Evolutionary conservation across 2,888 invertebrate genomes (phyloP).

Genomic region (Macrophya annulata): DNA sequence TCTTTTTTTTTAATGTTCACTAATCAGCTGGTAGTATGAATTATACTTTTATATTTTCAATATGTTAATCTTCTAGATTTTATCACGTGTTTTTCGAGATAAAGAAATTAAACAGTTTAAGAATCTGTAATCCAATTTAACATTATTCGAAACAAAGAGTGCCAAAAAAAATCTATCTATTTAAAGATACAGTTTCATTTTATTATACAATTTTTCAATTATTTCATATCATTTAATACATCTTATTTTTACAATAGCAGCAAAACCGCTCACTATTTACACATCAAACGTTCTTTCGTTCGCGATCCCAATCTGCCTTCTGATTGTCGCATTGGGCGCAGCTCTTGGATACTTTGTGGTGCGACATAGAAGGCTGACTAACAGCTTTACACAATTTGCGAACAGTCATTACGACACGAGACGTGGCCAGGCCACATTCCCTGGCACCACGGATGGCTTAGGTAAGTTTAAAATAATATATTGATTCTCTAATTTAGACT

Average conservation of each 20-base stretch:
- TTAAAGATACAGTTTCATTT: not conserved
- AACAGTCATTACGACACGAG: conserved; percentile 93
- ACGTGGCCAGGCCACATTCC: conserved; percentile 93
- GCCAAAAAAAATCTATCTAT: not conserved
- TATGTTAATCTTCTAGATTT: too few species aligned
- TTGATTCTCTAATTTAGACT: not conserved
- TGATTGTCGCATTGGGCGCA: conserved; percentile 82
- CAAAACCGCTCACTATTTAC: conserved; percentile 70
- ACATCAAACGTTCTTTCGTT: conserved; percentile 79
- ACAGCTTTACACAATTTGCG: conserved; percentile 90
- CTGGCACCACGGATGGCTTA: conserved; percentile 84
- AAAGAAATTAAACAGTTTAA: conserved; percentile 1
- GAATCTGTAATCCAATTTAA: not conserved
- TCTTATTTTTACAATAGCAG: conserved; percentile 50
- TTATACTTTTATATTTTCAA: not conserved
- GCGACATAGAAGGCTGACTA: conserved; percentile 88
- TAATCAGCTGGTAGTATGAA: too few species aligned
- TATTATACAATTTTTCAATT: not conserved
- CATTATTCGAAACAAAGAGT: not conserved
- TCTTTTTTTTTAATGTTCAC: too few species aligned
- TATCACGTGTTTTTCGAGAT: too few species aligned
- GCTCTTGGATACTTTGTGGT: conserved; percentile 85
- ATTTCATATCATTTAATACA: not conserved
- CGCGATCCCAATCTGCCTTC: conserved; percentile 82
- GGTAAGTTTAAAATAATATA: conserved; percentile 80